Evolutionary conservation across 2,888 invertebrate genomes (phyloP), one percentile per base, ranked within the genome.

Genomic region (Euzetes globulus): DNA sequence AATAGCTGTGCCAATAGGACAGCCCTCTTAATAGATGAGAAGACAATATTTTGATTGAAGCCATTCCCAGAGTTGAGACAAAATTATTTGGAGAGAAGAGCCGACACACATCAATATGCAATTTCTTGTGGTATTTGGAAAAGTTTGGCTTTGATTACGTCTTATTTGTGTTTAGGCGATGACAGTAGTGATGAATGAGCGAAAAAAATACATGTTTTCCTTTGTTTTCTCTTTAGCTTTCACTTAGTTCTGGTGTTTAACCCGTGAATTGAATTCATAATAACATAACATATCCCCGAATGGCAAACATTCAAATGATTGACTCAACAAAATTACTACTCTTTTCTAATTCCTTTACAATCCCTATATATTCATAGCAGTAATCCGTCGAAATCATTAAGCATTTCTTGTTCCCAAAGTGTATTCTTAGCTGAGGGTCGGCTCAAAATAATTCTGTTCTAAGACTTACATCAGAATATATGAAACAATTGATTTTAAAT

Each of bases 151-250:
- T 50, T 50, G 50, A 50, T 50, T 50, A n/a, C 50, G 50, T 50
- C 17, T 50, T 50, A 50, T 50, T 50, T 50, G 50, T 50, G 50
- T 50, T 50, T 19, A 17, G 50, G 50, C 50, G 50, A 17, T 50
- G 50, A 50, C 50, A 50, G 50, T 50, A 50, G 50, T 50, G 50
- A 50, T 50, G 50, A 50, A 50, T 50, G 50, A 50, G 50, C 50
- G 50, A 41, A 41, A 50, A 47, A 50, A 50, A 50, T 50, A 50
- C 4, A 50, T 50, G 50, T 50, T 50, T 50, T 50, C 4, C 19
- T 50, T 50, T 50, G 41, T 41, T 41, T 41, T 41, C 41, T 50
- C 50, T 50, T 50, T n/a, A n/a, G 50, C 41, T 41, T 50, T 50
- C 50, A 3, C 50, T 50, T n/a, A 50, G n/a, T 50, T n/a, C n/a